phyloP scores from a whole-genome alignment of 2,797 vertebrate species.

The Meriones psammophilus region DNA sequence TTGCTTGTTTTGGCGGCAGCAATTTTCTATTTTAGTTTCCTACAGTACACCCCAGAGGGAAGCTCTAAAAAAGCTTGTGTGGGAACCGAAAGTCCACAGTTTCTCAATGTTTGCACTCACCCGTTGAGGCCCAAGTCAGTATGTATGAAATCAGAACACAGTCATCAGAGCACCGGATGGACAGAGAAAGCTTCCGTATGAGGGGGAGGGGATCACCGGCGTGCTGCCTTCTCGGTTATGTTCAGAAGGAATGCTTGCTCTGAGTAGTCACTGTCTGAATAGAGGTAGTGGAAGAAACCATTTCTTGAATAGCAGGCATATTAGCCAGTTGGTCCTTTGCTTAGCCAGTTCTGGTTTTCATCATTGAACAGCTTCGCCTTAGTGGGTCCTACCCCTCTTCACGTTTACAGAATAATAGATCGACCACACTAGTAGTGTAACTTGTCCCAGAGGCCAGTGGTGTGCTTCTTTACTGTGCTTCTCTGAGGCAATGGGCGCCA shows the following conservation, averaged over 20 bases:
- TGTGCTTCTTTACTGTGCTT: not conserved
- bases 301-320: not conserved
- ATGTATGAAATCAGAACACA: constrained; percentile 45
- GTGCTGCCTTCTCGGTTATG: constrained; percentile 23
- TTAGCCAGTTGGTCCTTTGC: not conserved
- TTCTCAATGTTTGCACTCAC: constrained; percentile 66
- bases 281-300: constrained; percentile 49
- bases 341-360: not conserved
- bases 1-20: constrained; percentile 66
- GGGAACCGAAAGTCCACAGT: constrained; percentile 53
- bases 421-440: not conserved
- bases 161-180: not conserved
- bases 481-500: not conserved
- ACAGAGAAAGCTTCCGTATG: not conserved
- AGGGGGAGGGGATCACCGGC: not conserved
- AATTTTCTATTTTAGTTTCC: constrained; percentile 69
- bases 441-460: not conserved
- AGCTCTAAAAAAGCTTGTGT: constrained; percentile 66
- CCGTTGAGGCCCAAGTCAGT: constrained; percentile 42
- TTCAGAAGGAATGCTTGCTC: constrained; percentile 37
- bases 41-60: constrained; percentile 45
- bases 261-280: not conserved
- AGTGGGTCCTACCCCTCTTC: no score
- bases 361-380: not conserved
- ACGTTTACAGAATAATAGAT: not conserved